phyloP scores from a whole-genome alignment of 2,113 vertebrate genomes.

The Oceanodroma tethys region DNA sequence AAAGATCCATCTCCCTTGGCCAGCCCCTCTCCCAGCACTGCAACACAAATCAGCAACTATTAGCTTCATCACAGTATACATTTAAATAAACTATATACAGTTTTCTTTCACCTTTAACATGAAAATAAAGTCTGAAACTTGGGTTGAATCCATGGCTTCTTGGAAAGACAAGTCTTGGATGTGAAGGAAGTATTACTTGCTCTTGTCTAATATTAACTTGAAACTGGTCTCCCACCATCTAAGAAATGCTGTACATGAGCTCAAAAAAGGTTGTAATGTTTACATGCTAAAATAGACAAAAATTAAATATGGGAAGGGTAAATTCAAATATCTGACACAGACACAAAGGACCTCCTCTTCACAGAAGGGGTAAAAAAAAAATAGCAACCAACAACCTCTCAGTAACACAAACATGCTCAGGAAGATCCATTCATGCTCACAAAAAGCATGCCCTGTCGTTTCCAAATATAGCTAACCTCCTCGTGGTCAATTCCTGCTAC shows the following conservation, averaged over 20 bases:
- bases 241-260: neutral
- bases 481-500: constrained; percentile 30
- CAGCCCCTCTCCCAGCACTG: constrained; percentile 92
- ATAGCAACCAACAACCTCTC: neutral
- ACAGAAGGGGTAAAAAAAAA: neutral
- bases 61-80: neutral
- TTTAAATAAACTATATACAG: neutral
- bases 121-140: neutral
- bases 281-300: constrained; percentile 32
- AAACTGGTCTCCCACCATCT: neutral
- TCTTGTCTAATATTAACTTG: neutral
- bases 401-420: constrained; percentile 61
- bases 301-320: neutral
- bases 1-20: constrained; percentile 86
- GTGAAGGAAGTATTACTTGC: neutral
- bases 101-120: neutral
- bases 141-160: neutral
- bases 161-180: neutral
- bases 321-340: neutral
- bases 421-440: constrained; percentile 63
- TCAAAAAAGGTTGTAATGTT: neutral
- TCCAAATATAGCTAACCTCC: constrained; percentile 61
- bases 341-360: constrained; percentile 50
- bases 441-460: constrained; percentile 35
- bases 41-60: constrained; percentile 50